Percentiles rank a stretch among this genome's conserved stretches.
These are phyloP conservation scores for Allygus modestus DNA, from an alignment of 2,888 invertebrate species.

Conservation along the genomic window DNA sequence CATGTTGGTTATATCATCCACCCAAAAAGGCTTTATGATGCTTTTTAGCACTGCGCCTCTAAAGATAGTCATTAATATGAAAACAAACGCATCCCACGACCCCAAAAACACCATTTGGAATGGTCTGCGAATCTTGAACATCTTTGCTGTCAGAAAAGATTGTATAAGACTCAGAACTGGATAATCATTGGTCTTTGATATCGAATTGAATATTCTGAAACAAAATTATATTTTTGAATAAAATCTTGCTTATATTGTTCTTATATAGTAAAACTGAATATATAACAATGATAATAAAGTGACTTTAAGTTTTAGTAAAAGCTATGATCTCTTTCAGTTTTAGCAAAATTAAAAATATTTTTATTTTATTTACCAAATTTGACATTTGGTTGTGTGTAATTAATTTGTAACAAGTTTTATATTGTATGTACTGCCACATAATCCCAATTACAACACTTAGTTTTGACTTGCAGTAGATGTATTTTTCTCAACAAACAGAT, in stretches of 20 bases:
- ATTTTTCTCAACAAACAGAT: no score
- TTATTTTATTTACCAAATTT: no score
- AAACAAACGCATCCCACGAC: neutral
- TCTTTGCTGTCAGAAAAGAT: neutral
- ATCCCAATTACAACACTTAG: no score
- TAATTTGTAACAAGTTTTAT: no score
- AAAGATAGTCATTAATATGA: neutral
- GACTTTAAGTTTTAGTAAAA: no score
- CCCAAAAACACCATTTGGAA: neutral
- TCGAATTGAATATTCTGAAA: slow-evolving; percentile 27
- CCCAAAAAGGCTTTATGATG: slow-evolving; percentile 8
- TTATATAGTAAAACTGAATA: no score
- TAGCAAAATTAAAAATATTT: no score
- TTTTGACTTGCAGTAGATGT: no score
- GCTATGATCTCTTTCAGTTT: no score
- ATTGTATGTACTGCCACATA: no score
- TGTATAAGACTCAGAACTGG: neutral
- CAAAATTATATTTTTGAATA: neutral
- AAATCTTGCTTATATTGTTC: slow-evolving; percentile 23
- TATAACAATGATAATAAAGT: no score
- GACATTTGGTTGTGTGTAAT: no score
- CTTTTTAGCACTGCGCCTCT: neutral
- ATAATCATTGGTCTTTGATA: slow-evolving; percentile 30
- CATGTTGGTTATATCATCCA: slow-evolving; percentile 19
- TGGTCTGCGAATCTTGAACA: neutral